Conservation (phyloP, 2,888 invertebrate genomes). For the Bruchidius siliquastri region DNA sequence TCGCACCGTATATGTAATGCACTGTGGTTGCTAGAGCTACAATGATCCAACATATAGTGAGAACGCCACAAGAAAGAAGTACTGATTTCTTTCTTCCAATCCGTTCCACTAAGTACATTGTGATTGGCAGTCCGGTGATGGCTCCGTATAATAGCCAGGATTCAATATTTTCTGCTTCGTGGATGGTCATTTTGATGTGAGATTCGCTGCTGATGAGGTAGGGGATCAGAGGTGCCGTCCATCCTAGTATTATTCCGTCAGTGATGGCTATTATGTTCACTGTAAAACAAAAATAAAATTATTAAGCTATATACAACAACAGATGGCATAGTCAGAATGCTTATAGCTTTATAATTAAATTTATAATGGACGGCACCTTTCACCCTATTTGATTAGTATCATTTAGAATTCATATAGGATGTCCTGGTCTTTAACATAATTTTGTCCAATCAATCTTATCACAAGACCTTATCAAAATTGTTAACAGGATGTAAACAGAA, state of each 20-base stretch:
- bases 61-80: constrained; percentile 31
- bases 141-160: constrained; percentile 28
- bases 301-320: neutral
- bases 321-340: too few relatives aligned
- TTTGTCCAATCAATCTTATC: too few relatives aligned
- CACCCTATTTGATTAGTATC: too few relatives aligned
- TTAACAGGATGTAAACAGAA: too few relatives aligned
- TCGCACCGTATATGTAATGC: constrained; percentile 33
- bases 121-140: constrained; percentile 30
- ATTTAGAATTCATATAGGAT: too few relatives aligned
- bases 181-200: constrained; percentile 35
- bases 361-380: too few relatives aligned
- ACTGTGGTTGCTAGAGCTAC: constrained; percentile 32
- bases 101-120: constrained; percentile 31
- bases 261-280: constrained; percentile 43
- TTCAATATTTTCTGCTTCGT: constrained; percentile 32
- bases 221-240: constrained; percentile 43
- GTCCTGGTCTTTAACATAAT: too few relatives aligned
- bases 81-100: constrained; percentile 37
- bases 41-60: constrained; percentile 36
- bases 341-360: too few relatives aligned
- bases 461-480: too few relatives aligned
- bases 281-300: constrained; percentile 24
- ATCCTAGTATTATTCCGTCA: constrained; percentile 45
- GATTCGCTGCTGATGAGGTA: constrained; percentile 33